A percentile compares a stretch with the other conserved stretches of the same genome.
Conservation (phyloP, 2,797 vertebrate species). For the Melanotaenia boesemani region DNA sequence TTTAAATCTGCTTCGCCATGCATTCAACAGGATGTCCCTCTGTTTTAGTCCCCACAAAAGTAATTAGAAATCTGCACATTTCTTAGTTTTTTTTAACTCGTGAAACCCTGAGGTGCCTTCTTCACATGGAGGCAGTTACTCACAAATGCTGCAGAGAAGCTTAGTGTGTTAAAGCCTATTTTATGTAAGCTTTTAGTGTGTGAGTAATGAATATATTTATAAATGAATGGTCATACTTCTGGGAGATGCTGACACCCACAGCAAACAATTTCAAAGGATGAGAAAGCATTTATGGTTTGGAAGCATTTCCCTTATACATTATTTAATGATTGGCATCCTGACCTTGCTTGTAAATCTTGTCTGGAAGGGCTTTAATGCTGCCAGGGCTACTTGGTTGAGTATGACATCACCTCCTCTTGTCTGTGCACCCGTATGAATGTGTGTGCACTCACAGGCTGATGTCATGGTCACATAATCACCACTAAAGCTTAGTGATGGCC, state of each 20-base stretch:
- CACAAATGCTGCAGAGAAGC: no score
- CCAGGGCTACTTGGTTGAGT: slow-evolving; percentile 57
- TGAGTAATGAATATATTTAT: slow-evolving; percentile 56
- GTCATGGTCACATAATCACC: slow-evolving; percentile 71
- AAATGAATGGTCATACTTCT: slow-evolving; percentile 34
- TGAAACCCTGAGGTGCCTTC: background rate
- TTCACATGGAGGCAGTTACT: background rate
- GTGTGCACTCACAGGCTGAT: slow-evolving; percentile 63
- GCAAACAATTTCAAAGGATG: slow-evolving; percentile 23
- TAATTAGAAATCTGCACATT: slow-evolving; percentile 43
- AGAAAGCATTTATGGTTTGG: slow-evolving; percentile 40
- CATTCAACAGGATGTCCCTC: slow-evolving; percentile 43
- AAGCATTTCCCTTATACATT: slow-evolving; percentile 43
- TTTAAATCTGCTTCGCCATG: slow-evolving; percentile 48
- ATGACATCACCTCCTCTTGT: slow-evolving; percentile 71
- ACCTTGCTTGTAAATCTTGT: slow-evolving; percentile 72
- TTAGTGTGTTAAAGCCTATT: slow-evolving; percentile 16
- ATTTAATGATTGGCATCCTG: slow-evolving; percentile 69
- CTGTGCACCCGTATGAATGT: slow-evolving; percentile 58
- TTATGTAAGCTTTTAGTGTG: slow-evolving; percentile 43
- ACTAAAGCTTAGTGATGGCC: slow-evolving; percentile 35
- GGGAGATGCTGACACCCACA: slow-evolving; percentile 30
- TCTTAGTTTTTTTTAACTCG: slow-evolving; percentile 62
- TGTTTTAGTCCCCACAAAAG: slow-evolving; percentile 33
- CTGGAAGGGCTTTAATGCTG: slow-evolving; percentile 55